These are phyloP conservation scores for Anthrax anthrax DNA, from an alignment of 2,888 invertebrate species.

Conservation along the genomic window DNA sequence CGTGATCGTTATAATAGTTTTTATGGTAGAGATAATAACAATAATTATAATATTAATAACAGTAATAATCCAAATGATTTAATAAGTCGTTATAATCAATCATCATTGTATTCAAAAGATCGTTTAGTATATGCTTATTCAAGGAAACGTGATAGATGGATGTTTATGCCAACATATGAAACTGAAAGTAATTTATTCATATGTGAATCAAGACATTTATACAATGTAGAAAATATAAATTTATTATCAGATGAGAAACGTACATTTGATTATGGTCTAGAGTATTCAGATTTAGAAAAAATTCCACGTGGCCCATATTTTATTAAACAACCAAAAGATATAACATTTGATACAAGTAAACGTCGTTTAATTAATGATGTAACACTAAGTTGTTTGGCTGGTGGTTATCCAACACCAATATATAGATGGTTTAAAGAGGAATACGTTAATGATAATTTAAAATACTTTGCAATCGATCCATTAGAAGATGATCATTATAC, in stretches of 20 bases:
- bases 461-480: conserved; percentile 63
- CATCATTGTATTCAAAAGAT: conserved; percentile 40
- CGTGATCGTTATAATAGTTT: neutral
- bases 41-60: neutral
- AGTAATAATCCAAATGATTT: neutral
- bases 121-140: conserved; percentile 69
- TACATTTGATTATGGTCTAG: conserved; percentile 73
- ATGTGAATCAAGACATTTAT: conserved; percentile 48
- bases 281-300: conserved; percentile 61
- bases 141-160: conserved; percentile 61
- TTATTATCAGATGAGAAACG: conserved; percentile 62
- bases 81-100: conserved; percentile 15
- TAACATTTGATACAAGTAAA: conserved; percentile 67
- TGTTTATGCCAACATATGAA: conserved; percentile 65
- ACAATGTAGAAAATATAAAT: conserved; percentile 47
- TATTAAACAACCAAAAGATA: conserved; percentile 67
- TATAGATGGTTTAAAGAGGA: conserved; percentile 86
- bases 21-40: neutral
- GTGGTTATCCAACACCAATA: conserved; percentile 76
- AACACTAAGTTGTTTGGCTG: conserved; percentile 64
- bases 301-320: conserved; percentile 84
- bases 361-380: conserved; percentile 57
- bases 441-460: conserved; percentile 62
- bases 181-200: conserved; percentile 66
- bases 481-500: conserved; percentile 60